phyloP scores from a whole-genome alignment of 2,113 vertebrate species.

The Melierax canorus region DNA sequence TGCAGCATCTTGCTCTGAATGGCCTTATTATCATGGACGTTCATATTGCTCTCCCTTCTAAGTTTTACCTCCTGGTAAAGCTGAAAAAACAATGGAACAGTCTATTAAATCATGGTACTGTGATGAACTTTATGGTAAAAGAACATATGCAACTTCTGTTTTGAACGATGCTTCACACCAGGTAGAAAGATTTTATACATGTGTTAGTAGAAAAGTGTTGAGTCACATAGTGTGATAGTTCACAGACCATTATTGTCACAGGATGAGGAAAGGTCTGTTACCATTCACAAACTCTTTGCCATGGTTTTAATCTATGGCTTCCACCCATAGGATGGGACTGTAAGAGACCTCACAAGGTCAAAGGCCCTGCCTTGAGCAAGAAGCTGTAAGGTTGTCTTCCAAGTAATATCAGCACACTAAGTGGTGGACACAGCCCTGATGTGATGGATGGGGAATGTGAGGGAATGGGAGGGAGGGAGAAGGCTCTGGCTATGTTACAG shows the following conservation, averaged over 20 bases:
- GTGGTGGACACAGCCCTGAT: not conserved
- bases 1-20: slow-evolving; percentile 58
- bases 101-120: not conserved
- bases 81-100: slow-evolving; percentile 67
- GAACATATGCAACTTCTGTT: not conserved
- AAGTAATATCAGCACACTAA: not conserved
- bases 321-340: not conserved
- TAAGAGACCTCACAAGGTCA: not conserved
- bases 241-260: not conserved
- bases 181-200: not conserved
- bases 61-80: slow-evolving; percentile 90
- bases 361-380: not conserved
- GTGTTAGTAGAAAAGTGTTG: not conserved
- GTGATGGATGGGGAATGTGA: not conserved
- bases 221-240: not conserved
- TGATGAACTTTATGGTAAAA: not conserved
- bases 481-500: not conserved
- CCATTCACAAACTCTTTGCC: not conserved
- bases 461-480: not conserved
- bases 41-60: slow-evolving; percentile 76
- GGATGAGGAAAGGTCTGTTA: not conserved
- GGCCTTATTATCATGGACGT: slow-evolving; percentile 56
- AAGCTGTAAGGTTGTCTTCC: not conserved
- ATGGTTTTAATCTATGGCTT: not conserved
- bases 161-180: not conserved